Evolutionary conservation across 2,888 invertebrate species (phyloP).

Genomic region (Conchocele bisecta): DNA sequence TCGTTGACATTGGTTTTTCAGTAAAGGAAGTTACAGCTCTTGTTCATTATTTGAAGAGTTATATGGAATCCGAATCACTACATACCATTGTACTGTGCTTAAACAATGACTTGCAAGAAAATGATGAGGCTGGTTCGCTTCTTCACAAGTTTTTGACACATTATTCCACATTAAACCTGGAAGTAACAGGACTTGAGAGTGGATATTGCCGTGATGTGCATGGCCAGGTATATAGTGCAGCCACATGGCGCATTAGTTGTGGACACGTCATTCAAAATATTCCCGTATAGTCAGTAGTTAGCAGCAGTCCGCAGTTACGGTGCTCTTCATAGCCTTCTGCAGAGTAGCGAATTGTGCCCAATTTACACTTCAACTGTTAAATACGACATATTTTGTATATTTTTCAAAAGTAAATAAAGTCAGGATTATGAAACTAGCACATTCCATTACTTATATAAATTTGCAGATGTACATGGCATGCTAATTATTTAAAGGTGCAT

Average conservation of each 20-base stretch:
- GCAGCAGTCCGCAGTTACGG: background rate
- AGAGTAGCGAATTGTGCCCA: too few relatives aligned
- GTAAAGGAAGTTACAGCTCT: slow-evolving; percentile 58
- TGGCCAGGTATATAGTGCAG: slow-evolving; percentile 71
- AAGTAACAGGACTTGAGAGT: slow-evolving; percentile 71
- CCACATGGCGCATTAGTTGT: background rate
- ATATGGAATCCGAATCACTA: background rate
- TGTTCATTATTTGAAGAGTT: slow-evolving; percentile 57
- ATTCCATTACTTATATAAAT: too few relatives aligned
- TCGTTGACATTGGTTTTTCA: slow-evolving; percentile 64
- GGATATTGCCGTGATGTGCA: slow-evolving; percentile 80
- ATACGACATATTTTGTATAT: too few relatives aligned
- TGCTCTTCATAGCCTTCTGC: too few relatives aligned
- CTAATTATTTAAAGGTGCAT: too few relatives aligned
- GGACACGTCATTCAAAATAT: background rate
- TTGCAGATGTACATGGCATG: too few relatives aligned
- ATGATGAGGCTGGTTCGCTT: slow-evolving; percentile 65
- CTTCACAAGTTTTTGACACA: slow-evolving; percentile 68
- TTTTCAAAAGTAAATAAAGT: too few relatives aligned
- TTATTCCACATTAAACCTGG: slow-evolving; percentile 61
- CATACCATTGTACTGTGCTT: slow-evolving; percentile 58
- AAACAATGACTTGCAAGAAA: slow-evolving; percentile 51
- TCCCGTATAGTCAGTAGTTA: background rate
- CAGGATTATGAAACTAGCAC: too few relatives aligned
- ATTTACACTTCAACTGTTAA: too few relatives aligned